Percentiles rank a stretch among this genome's conserved stretches.
These are phyloP conservation scores for Aphelenchoides besseyi DNA, from an alignment of 1,140 invertebrate genomes.

Conservation along the genomic window DNA sequence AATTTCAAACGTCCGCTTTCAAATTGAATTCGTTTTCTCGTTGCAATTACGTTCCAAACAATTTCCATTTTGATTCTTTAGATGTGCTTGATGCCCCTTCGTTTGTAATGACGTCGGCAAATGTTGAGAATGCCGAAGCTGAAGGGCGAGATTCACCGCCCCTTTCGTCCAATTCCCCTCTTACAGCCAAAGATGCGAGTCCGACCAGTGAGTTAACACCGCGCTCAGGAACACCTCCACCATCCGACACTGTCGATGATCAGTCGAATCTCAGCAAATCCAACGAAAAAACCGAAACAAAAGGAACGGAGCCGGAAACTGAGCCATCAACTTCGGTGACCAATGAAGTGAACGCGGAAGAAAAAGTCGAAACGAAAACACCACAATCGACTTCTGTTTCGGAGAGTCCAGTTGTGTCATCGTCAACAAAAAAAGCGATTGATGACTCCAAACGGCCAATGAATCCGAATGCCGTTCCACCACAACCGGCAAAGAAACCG, in stretches of 20 bases:
- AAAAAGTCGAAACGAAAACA: conserved; percentile 6
- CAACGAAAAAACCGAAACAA: conserved; percentile 10
- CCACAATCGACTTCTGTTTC: too few species aligned
- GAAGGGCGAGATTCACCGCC: not conserved
- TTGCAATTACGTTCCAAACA: not conserved
- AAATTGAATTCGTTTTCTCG: not conserved
- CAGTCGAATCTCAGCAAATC: not conserved
- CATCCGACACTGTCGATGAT: conserved; percentile 11
- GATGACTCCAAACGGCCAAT: conserved; percentile 12
- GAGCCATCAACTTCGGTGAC: not conserved
- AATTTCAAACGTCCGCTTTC: not conserved
- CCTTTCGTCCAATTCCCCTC: not conserved
- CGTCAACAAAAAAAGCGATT: not conserved
- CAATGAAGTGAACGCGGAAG: conserved; percentile 3
- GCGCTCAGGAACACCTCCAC: not conserved
- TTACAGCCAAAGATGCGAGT: not conserved
- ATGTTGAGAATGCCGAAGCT: not conserved
- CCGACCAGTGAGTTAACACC: not conserved
- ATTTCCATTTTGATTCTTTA: not conserved
- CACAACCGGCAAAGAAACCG: conserved; percentile 18
- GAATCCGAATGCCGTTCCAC: conserved; percentile 5
- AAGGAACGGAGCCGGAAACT: not conserved
- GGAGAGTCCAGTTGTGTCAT: too few species aligned
- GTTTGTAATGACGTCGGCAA: conserved; percentile 3
- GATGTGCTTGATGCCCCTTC: not conserved